phyloP scores from a whole-genome alignment of 2,113 vertebrate genomes.

The Lasiurus cinereus region DNA sequence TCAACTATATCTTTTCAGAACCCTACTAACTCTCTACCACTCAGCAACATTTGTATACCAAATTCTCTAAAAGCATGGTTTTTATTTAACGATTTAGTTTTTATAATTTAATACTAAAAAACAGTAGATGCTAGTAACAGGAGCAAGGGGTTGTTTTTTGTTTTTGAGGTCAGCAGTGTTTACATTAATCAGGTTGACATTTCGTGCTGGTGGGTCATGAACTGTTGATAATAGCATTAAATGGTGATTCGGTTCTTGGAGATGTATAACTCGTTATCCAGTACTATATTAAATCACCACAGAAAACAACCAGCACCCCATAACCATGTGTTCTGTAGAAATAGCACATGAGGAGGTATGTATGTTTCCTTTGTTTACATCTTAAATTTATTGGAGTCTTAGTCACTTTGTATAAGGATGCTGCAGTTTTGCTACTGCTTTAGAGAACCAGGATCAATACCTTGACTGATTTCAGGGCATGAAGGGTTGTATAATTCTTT shows the following conservation, averaged over 20 bases:
- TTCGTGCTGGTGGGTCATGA: slow-evolving; percentile 91
- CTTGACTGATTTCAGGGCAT: not conserved
- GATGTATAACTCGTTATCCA: slow-evolving; percentile 89
- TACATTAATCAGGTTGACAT: slow-evolving; percentile 91
- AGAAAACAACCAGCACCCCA: slow-evolving; percentile 82
- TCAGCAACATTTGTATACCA: slow-evolving; percentile 57
- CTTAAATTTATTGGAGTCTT: slow-evolving; percentile 67
- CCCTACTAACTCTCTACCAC: not conserved
- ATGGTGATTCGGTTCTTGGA: slow-evolving; percentile 89
- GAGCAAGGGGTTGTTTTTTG: slow-evolving; percentile 74
- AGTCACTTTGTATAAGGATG: slow-evolving; percentile 1
- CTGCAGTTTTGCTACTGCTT: slow-evolving; percentile 32
- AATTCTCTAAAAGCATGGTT: slow-evolving; percentile 54
- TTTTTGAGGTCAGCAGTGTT: slow-evolving; percentile 88
- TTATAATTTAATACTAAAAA: slow-evolving; percentile 75
- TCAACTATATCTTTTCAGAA: slow-evolving; percentile 49
- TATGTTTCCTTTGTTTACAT: slow-evolving; percentile 65
- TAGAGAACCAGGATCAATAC: slow-evolving; percentile 4
- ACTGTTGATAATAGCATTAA: slow-evolving; percentile 92
- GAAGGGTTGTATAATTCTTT: slow-evolving; percentile 5
- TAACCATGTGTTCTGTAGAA: slow-evolving; percentile 35
- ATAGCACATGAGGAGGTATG: not conserved
- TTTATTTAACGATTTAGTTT: slow-evolving; percentile 75
- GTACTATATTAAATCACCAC: slow-evolving; percentile 89
- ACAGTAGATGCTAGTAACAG: slow-evolving; percentile 76